These are phyloP conservation scores for Nomada fucata DNA, from an alignment of 2,888 invertebrate genomes.

Conservation along the genomic window DNA sequence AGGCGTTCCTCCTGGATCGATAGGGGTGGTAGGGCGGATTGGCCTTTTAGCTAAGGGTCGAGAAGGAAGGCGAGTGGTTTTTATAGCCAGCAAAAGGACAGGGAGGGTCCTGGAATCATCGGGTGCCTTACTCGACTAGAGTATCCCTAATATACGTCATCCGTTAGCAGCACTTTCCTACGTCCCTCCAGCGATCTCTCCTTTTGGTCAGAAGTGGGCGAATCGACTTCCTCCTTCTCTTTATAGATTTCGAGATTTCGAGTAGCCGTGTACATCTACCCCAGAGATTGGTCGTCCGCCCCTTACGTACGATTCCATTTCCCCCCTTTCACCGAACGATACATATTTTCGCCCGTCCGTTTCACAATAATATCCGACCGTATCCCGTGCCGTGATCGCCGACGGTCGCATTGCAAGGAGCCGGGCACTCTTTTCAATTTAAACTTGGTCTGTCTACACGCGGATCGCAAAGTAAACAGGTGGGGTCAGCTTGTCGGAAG, in stretches of 20 bases:
- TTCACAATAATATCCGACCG: constrained; percentile 6
- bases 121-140: constrained; percentile 83
- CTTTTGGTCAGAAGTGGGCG: constrained; percentile 66
- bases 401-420: not conserved
- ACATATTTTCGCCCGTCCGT: constrained; percentile 36
- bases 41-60: constrained; percentile 83
- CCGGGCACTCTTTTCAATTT: not conserved
- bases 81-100: constrained; percentile 83
- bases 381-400: not conserved
- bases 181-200: constrained; percentile 54
- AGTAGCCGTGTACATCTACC: constrained; percentile 54
- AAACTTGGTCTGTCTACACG: too few relatives aligned
- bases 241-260: constrained; percentile 63
- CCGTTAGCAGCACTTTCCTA: constrained; percentile 80
- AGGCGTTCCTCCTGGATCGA: constrained; percentile 78
- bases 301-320: constrained; percentile 1
- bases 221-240: constrained; percentile 61
- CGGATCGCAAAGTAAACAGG: not conserved
- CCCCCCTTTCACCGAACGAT: constrained; percentile 38
- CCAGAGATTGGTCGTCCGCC: constrained; percentile 48
- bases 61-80: constrained; percentile 83
- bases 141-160: constrained; percentile 84
- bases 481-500: not conserved
- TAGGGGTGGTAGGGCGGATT: constrained; percentile 79
- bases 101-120: constrained; percentile 79